phyloP scores from a whole-genome alignment of 1,140 invertebrate genomes.

The Heliconius himera region DNA sequence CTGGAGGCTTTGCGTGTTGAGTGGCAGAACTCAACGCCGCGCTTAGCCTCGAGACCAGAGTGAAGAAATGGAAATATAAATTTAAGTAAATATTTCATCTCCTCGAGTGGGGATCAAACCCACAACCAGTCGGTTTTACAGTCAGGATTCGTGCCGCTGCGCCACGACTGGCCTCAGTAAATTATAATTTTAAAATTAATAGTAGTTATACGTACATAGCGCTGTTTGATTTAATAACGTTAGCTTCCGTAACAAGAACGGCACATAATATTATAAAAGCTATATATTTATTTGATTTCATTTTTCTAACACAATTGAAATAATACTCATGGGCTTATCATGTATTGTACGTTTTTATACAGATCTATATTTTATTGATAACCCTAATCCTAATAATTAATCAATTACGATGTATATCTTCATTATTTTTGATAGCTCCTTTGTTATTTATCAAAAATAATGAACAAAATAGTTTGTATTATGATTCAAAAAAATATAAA shows the following conservation, averaged over 20 bases:
- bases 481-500: too few relatives aligned
- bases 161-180: too few relatives aligned
- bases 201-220: slow-evolving; percentile 37
- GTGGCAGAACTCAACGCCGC: too few relatives aligned
- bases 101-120: too few relatives aligned
- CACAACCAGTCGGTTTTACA: too few relatives aligned
- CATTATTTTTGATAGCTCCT: slow-evolving; percentile 32
- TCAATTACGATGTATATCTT: slow-evolving; percentile 29
- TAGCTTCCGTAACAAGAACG: slow-evolving; percentile 48
- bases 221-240: slow-evolving; percentile 31
- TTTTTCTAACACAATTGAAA: slow-evolving; percentile 34
- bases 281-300: slow-evolving; percentile 46
- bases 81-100: too few relatives aligned
- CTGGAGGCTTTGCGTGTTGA: too few relatives aligned
- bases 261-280: slow-evolving; percentile 41
- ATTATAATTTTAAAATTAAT: background rate
- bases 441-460: too few relatives aligned
- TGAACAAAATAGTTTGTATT: too few relatives aligned
- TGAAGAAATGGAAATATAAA: too few relatives aligned
- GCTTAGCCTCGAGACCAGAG: too few relatives aligned
- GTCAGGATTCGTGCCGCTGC: too few relatives aligned
- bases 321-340: slow-evolving; percentile 31
- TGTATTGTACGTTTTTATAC: slow-evolving; percentile 43
- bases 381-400: slow-evolving; percentile 32
- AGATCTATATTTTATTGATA: slow-evolving; percentile 41